Percentiles rank a stretch among this genome's conserved stretches.
Conservation (phyloP, 2,797 vertebrate species). For the Siniperca scherzeri region DNA sequence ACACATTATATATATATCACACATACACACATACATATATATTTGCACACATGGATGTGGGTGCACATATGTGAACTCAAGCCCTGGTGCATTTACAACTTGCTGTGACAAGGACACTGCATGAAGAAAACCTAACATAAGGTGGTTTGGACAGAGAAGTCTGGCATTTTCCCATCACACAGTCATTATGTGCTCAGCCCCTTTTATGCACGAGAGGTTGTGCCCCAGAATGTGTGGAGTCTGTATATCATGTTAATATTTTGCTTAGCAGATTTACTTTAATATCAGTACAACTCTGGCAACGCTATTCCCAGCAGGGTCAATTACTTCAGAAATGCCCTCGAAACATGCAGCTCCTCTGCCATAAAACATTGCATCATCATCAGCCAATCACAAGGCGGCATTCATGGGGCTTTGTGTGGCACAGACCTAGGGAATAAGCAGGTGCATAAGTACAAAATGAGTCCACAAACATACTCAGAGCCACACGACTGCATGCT, state of each 20-base stretch:
- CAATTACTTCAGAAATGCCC: slow-evolving; percentile 78
- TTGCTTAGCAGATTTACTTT: slow-evolving; percentile 59
- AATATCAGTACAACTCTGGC: slow-evolving; percentile 46
- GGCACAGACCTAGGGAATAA: slow-evolving; percentile 68
- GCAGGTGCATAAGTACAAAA: slow-evolving; percentile 74
- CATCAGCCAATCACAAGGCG: slow-evolving; percentile 81
- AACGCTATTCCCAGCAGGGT: slow-evolving; percentile 74
- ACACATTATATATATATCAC: too few relatives aligned
- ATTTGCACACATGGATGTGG: slow-evolving; percentile 38
- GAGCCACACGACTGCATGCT: slow-evolving; percentile 18
- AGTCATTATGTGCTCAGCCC: slow-evolving; percentile 33
- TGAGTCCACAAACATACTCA: slow-evolving; percentile 50
- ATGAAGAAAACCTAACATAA: slow-evolving; percentile 47
- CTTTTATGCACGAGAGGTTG: slow-evolving; percentile 31
- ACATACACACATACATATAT: not conserved
- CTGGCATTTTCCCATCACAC: slow-evolving; percentile 49
- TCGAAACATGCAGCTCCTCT: slow-evolving; percentile 74
- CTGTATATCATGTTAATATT: slow-evolving; percentile 58
- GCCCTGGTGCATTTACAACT: slow-evolving; percentile 30
- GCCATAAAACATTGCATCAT: slow-evolving; percentile 84
- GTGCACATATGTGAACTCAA: slow-evolving; percentile 35
- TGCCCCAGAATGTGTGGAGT: slow-evolving; percentile 21
- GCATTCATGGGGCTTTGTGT: slow-evolving; percentile 77
- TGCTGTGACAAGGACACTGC: slow-evolving; percentile 49
- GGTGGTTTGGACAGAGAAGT: slow-evolving; percentile 40